phyloP scores from a whole-genome alignment of 2,113 vertebrate genomes.

The Eptesicus fuscus region DNA sequence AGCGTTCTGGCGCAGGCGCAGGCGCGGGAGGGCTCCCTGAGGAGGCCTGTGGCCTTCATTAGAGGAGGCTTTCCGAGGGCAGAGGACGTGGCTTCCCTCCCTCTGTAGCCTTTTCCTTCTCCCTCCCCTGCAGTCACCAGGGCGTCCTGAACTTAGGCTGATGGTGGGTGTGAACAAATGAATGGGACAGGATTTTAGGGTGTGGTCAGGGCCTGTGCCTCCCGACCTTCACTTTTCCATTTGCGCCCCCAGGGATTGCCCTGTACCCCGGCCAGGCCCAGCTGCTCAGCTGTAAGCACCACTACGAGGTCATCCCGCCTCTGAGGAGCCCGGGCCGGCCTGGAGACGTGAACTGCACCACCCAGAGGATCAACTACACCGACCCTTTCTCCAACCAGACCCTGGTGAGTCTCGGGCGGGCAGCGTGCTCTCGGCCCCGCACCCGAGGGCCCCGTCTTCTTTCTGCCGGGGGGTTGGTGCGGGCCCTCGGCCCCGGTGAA shows the following conservation, averaged over 20 bases:
- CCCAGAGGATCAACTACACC: constrained; percentile 86
- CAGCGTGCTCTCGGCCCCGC: rapidly evolving
- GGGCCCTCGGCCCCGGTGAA: background rate
- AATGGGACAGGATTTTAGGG: background rate
- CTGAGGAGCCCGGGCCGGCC: constrained; percentile 85
- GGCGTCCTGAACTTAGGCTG: background rate
- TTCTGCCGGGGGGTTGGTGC: rapidly evolving
- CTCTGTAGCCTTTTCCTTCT: background rate
- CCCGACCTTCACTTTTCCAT: background rate
- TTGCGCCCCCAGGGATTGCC: constrained; percentile 87
- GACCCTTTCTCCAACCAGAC: constrained; percentile 91
- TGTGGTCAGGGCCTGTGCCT: background rate
- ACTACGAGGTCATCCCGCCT: constrained; percentile 91
- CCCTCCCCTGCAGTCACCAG: background rate
- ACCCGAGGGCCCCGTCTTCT: background rate
- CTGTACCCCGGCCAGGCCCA: constrained; percentile 91
- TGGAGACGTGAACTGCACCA: constrained; percentile 85
- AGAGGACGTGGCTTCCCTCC: too few species aligned
- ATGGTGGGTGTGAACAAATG: background rate
- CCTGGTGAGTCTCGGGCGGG: constrained; percentile 80
- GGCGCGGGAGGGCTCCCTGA: background rate
- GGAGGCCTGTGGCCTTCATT: rapidly evolving
- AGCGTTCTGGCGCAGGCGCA: rapidly evolving
- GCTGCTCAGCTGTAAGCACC: constrained; percentile 92
- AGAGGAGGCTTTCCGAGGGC: background rate